A percentile compares a stretch with the other conserved stretches of the same genome.
Evolutionary conservation across 92 coral and sea anemone species (phyloP).

Genomic region (Porites divaricata): DNA sequence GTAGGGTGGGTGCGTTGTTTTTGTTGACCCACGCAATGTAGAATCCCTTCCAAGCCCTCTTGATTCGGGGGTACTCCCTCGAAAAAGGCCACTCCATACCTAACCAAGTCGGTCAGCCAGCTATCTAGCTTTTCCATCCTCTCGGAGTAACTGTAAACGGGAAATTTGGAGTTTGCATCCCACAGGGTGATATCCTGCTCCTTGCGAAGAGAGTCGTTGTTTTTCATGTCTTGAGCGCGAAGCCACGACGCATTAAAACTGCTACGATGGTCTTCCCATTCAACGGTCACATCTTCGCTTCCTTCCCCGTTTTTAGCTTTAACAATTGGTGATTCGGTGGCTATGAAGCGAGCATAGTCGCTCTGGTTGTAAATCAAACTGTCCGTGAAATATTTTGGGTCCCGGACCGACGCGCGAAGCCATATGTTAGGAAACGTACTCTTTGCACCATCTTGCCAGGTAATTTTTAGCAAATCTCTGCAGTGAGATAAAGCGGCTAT

Average conservation of each 20-base stretch:
- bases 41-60: constrained; percentile 18
- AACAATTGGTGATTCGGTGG: constrained; percentile 10
- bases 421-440: constrained; percentile 48
- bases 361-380: neutral
- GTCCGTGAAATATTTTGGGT: constrained; percentile 19
- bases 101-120: constrained; percentile 30
- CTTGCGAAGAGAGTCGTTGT: neutral
- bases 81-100: constrained; percentile 44
- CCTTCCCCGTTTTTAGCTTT: constrained; percentile 14
- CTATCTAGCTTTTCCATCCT: constrained; percentile 10
- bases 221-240: constrained; percentile 24
- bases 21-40: constrained; percentile 28
- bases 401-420: constrained; percentile 36
- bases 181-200: neutral
- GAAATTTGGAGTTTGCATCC: neutral
- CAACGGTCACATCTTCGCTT: constrained; percentile 16
- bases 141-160: constrained; percentile 2
- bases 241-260: constrained; percentile 46
- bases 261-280: constrained; percentile 42
- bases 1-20: neutral
- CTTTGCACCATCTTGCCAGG: constrained; percentile 52
- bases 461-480: constrained; percentile 16
- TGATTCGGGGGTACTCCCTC: constrained; percentile 48
- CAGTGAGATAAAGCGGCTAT: constrained; percentile 32
- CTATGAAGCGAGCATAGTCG: constrained; percentile 1